phyloP scores from a whole-genome alignment of 2,888 invertebrate species.

The Acronicta leporina region DNA sequence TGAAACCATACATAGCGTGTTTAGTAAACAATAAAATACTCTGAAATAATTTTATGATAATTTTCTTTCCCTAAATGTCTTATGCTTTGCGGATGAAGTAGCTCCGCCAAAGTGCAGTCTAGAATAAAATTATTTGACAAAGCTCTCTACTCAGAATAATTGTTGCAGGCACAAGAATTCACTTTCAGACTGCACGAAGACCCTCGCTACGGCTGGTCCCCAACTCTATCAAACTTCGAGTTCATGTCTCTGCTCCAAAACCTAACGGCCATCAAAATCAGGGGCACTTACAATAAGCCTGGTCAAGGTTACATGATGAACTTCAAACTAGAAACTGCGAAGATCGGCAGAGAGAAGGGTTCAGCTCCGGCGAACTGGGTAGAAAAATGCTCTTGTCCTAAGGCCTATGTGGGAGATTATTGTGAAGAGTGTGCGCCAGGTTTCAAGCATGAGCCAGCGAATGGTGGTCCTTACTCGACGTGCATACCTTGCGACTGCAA shows the following conservation, averaged over 20 bases:
- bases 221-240: constrained; percentile 94
- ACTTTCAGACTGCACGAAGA: constrained; percentile 97
- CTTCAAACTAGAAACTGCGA: constrained; percentile 96
- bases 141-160: constrained; percentile 30
- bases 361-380: constrained; percentile 95
- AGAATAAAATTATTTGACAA: background rate
- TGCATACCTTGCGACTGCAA: constrained; percentile 99
- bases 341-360: constrained; percentile 92
- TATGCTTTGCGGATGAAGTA: background rate
- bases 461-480: constrained; percentile 97
- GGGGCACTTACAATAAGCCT: constrained; percentile 95
- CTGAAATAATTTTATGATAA: too few species aligned
- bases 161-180: constrained; percentile 92
- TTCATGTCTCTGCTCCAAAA: constrained; percentile 98
- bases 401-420: constrained; percentile 97
- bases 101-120: background rate
- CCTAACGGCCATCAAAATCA: constrained; percentile 97
- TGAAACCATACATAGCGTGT: too few species aligned
- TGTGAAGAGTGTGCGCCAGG: constrained; percentile 99
- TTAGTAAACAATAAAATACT: too few species aligned
- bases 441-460: constrained; percentile 96
- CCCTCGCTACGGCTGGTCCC: constrained; percentile 97
- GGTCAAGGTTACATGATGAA: constrained; percentile 97
- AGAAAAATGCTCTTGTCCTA: constrained; percentile 97
- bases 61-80: too few species aligned